Evolutionary conservation across 1,140 invertebrate genomes (phyloP), one percentile per base, ranked within the genome.

Genomic region (Drosophila sp.): DNA sequence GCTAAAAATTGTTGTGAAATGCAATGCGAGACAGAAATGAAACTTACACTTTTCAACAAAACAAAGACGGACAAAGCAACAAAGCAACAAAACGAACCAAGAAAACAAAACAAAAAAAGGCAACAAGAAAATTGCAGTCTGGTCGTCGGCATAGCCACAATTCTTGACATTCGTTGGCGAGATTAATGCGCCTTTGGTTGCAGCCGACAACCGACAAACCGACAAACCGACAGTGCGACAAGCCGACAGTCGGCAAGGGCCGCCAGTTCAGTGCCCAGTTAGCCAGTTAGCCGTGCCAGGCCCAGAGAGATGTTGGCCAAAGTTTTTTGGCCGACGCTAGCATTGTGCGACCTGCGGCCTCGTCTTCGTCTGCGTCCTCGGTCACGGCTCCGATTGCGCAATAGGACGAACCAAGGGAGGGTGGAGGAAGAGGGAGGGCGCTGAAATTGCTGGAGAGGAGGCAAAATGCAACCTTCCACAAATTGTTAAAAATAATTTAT

Each of bases 401-500:
- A 72, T 36, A 58, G 9, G 45, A 34, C 27, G 32, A 27, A 11
- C 8, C 13, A 29, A 11, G 9, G 21, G 36, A 2, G n/a, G n/a
- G n/a, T n/a, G n/a, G n/a, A n/a, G n/a, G 46, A 5, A 7, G 27
- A 6, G 27, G 27, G 7, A 29, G 13, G 18, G 27, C 16, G 25
- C 1, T 41, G 51, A 59, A 59, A 59, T 45, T 53, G 27, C 16
- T 2, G 18, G 29, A 8, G 27, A 9, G 13, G 9, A 21, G 18
- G 34, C 58, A 21, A 40, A 40, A 38, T 11, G 57, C 48, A 70
- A 71, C 66, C 78, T 51, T 71, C 72, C 78, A 70, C 79, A 89
- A 89, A 87, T 87, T 87, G 83, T 87, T 89, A 82, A 87, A 87
- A 87, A 87, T 87, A 87, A 87, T 87, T 87, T 87, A 87, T 87